Base-by-base conservation (phyloP, 2,888 invertebrate species). In the Ctenicera cuprea region DNA sequence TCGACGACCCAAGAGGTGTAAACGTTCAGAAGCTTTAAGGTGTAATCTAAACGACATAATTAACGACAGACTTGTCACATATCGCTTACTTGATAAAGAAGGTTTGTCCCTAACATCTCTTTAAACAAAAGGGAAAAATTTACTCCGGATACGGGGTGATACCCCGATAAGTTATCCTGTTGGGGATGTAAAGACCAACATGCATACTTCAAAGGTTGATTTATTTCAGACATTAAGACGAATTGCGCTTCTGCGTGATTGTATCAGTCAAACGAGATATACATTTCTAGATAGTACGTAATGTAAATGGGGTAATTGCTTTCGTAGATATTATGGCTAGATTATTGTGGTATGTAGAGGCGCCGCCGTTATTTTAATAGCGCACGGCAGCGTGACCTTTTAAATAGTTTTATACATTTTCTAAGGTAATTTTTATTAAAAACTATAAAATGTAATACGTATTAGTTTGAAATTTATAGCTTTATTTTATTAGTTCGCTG, bases 1-100 rank as follows among this genome's bases (percentile, higher is more conserved):
- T 62, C 37, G 69, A 59, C 14, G 69, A 66, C 30, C 43, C 67
- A 59, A 67, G 57, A 59, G 43, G 59, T 59, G 57, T 33, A 57
- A 64, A 50, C 33, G 41, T 33, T 22, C n/a, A 43, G 43, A 52
- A 26, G 16, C 50, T n/a, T 12, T 50, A 8, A 16, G 57, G 37
- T 59, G 57, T n/a, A 43, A 52, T 7, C 12, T 59, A 59, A 16
- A 38, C 37, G 57, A 38, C 57, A 18, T 59, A 26, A 59, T 59
- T 59, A 59, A 59, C 37, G 14, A 59, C 16, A 16, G 18, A 18
- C 16, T 33, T 48, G 48, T 3, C 48, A 48, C 20, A 18, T 18
- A 48, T 48, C 48, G 9, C 16, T 48, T 48, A 20, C 48, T 16
- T 48, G 48, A 48, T 48, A 20, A 48, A 48, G 2, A 14, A 14